phyloP scores from a whole-genome alignment of 2,888 invertebrate species.

The Atethmia centrago region DNA sequence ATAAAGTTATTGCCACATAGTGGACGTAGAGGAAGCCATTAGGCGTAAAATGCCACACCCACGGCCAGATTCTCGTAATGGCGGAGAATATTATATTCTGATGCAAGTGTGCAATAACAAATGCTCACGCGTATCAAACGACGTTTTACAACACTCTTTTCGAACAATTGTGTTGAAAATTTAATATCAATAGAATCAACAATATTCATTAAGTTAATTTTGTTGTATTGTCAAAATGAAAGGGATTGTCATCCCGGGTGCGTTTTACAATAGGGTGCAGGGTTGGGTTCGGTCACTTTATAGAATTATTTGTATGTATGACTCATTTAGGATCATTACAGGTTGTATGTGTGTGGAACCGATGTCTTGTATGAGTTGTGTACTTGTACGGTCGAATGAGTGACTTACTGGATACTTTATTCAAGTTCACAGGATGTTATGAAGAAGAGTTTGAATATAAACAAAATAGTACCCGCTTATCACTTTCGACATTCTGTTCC shows the following conservation, averaged over 20 bases:
- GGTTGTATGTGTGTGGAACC: not conserved
- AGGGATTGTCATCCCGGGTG: not conserved
- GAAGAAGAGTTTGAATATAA: not conserved
- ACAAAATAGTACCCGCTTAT: not conserved
- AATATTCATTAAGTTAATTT: slow-evolving; percentile 1
- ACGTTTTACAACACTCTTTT: not conserved
- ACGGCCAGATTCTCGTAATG: not conserved
- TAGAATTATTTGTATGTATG: not conserved
- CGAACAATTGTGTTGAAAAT: slow-evolving; percentile 9
- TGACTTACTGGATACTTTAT: not conserved
- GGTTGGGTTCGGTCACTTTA: slow-evolving; percentile 31
- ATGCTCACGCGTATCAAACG: not conserved
- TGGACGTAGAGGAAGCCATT: not conserved
- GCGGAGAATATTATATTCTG: not conserved
- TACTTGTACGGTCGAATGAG: not conserved
- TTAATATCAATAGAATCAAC: not conserved
- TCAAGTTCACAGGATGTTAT: not conserved
- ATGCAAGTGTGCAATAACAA: not conserved
- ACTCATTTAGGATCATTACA: not conserved
- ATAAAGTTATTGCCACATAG: not conserved
- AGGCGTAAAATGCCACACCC: too few relatives aligned
- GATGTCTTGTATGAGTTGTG: not conserved
- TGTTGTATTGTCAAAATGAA: not conserved
- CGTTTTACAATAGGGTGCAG: not conserved
- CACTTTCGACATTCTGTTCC: not conserved